A percentile compares a stretch with the other conserved stretches of the same genome.
Evolutionary conservation across 2,113 vertebrate species (phyloP).

Genomic region (Hemichromis elongatus): DNA sequence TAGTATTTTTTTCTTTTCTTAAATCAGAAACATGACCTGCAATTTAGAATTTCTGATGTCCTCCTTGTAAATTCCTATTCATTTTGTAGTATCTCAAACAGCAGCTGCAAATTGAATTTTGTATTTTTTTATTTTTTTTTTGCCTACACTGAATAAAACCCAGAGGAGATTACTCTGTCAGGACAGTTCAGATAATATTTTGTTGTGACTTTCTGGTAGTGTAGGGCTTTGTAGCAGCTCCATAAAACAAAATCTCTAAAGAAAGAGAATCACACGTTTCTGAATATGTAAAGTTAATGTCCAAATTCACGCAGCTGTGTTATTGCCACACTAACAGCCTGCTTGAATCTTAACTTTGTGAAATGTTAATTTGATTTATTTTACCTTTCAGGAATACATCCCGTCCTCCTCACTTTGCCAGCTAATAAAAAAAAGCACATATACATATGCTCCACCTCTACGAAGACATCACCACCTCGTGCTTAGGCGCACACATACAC

Average conservation of each 20-base stretch:
- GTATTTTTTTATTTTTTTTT: neutral
- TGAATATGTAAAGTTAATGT: neutral
- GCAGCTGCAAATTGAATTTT: neutral
- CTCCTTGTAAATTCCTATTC: neutral
- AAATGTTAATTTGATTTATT: slow-evolving; percentile 51
- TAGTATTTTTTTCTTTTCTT: fast-evolving
- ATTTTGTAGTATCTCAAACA: neutral
- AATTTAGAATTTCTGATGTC: neutral
- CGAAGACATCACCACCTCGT: neutral
- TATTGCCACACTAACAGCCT: neutral
- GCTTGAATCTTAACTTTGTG: neutral
- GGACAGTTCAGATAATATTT: slow-evolving; percentile 4
- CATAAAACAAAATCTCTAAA: neutral
- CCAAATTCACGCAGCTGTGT: neutral
- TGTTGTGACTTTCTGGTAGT: neutral
- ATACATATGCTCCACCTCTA: neutral
- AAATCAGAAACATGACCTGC: neutral
- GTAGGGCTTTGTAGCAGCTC: neutral
- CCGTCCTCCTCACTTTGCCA: slow-evolving; percentile 34
- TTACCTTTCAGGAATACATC: slow-evolving; percentile 37
- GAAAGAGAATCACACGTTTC: neutral
- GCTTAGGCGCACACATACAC: neutral
- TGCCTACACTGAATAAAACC: neutral
- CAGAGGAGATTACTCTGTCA: slow-evolving; percentile 9
- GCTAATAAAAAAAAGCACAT: slow-evolving; percentile 44